These are phyloP conservation scores for Mylabris phalerata DNA, from an alignment of 1,140 invertebrate species.

Conservation along the genomic window DNA sequence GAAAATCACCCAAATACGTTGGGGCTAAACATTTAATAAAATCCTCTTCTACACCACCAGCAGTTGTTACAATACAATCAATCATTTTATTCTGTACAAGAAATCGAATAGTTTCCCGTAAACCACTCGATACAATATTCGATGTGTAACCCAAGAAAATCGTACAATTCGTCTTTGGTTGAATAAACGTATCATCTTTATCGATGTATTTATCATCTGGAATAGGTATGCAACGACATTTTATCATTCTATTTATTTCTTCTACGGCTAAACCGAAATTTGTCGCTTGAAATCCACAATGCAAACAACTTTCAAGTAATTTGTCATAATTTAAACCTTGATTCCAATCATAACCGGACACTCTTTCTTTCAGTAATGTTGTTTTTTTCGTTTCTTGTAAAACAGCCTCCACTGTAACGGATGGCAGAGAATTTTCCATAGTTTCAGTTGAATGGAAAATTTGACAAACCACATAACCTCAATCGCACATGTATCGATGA, in stretches of 20 bases:
- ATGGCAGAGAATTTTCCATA: too few relatives aligned
- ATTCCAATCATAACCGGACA: conserved; percentile 89
- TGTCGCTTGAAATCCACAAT: conserved; percentile 93
- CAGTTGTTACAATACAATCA: conserved; percentile 95
- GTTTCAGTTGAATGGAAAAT: too few relatives aligned
- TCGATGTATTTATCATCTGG: conserved; percentile 59
- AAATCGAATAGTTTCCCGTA: conserved; percentile 86
- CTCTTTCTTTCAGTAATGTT: conserved; percentile 41
- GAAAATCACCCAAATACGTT: conserved; percentile 89
- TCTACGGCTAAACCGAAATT: conserved; percentile 86
- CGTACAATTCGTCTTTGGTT: conserved; percentile 76
- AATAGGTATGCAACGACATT: conserved; percentile 57
- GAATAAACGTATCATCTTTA: conserved; percentile 75
- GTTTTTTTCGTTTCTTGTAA: conserved; percentile 33
- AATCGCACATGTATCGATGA: too few relatives aligned
- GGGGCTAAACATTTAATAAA: conserved; percentile 97
- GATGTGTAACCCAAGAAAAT: conserved; percentile 98
- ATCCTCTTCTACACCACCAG: conserved; percentile 98
- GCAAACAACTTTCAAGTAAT: conserved; percentile 71
- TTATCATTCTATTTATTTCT: conserved; percentile 90
- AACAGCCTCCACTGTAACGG: conserved; percentile 24
- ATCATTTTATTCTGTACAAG: conserved; percentile 87
- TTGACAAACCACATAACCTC: too few relatives aligned
- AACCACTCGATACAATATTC: conserved; percentile 92
- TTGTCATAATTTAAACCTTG: conserved; percentile 82